phyloP scores from a whole-genome alignment of 1,140 invertebrate species.

The Drosophila trapezifrons region DNA sequence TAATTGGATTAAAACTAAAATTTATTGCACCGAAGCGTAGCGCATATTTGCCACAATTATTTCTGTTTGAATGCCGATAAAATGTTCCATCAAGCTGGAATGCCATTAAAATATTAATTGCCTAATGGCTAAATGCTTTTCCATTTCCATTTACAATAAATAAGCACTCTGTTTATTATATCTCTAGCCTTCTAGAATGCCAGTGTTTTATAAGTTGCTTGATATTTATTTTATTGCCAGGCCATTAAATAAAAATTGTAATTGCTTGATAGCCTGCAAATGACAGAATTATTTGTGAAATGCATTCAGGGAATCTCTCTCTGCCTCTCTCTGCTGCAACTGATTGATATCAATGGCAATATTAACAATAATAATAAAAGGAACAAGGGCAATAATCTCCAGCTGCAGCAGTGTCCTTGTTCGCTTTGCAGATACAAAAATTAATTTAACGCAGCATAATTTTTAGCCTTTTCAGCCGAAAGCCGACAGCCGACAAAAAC shows the following conservation, averaged over 20 bases:
- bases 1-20: constrained; percentile 39
- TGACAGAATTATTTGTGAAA: constrained; percentile 38
- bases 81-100: constrained; percentile 5
- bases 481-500: constrained; percentile 30
- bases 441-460: constrained; percentile 53
- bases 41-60: constrained; percentile 5
- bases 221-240: constrained; percentile 39
- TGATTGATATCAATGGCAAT: constrained; percentile 59
- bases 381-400: constrained; percentile 39
- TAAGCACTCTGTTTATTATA: constrained; percentile 16
- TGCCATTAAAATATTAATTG: constrained; percentile 14
- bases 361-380: constrained; percentile 52
- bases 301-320: constrained; percentile 12
- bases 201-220: constrained; percentile 5
- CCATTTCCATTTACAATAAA: constrained; percentile 21
- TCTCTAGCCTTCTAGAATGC: constrained; percentile 1
- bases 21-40: constrained; percentile 8
- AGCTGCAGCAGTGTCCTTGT: constrained; percentile 28
- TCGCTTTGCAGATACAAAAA: constrained; percentile 55
- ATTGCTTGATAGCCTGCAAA: constrained; percentile 26
- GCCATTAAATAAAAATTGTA: constrained; percentile 31
- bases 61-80: constrained; percentile 5
- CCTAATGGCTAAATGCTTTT: constrained; percentile 17
- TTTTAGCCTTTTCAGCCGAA: constrained; percentile 31
- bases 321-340: constrained; percentile 41